Evolutionary conservation across 2,113 vertebrate species (phyloP).

Genomic region (Camelus bactrianus): DNA sequence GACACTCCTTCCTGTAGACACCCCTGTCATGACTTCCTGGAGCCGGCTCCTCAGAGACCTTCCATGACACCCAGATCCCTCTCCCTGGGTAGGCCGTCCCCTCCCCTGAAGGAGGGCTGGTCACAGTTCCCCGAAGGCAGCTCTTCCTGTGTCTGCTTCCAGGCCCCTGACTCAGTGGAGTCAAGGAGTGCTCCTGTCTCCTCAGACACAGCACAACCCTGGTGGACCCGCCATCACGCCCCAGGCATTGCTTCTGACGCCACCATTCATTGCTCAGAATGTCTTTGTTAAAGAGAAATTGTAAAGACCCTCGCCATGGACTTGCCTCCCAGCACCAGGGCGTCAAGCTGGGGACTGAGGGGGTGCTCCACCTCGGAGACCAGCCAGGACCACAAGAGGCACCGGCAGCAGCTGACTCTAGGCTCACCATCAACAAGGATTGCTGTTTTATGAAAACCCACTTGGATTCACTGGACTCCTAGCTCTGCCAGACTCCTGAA

Average conservation of each 20-base stretch:
- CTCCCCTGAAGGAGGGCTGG: neutral
- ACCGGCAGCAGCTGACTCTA: neutral
- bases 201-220: neutral
- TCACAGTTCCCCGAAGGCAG: neutral
- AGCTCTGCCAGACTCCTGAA: neutral
- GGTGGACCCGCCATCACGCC: fast-evolving
- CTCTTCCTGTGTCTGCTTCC: neutral
- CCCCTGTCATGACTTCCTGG: neutral
- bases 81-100: neutral
- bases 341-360: neutral
- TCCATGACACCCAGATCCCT: neutral
- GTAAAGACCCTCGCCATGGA: neutral
- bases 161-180: neutral
- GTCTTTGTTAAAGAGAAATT: neutral
- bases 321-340: neutral
- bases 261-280: neutral
- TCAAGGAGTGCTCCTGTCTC: neutral
- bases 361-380: neutral
- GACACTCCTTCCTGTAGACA: neutral
- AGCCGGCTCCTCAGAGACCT: neutral
- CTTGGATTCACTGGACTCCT: neutral
- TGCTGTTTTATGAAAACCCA: neutral
- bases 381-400: neutral
- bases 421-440: no score
- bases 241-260: neutral